Evolutionary conservation across 2,113 vertebrate genomes (phyloP).

Genomic region (Scomber japonicus): DNA sequence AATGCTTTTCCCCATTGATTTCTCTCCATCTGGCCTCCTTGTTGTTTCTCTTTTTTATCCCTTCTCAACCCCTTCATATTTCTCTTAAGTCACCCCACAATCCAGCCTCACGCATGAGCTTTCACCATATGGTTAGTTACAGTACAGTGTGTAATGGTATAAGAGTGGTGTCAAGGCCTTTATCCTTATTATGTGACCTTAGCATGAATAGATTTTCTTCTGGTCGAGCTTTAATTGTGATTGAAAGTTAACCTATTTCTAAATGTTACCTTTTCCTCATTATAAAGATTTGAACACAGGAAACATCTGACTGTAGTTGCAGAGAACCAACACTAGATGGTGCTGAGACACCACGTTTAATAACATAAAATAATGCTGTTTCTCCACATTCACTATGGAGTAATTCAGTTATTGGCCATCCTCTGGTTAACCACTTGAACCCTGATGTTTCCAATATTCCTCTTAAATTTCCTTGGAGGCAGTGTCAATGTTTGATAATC

Average conservation of each 20-base stretch:
- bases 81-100: not conserved
- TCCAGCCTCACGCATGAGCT: not conserved
- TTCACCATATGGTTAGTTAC: not conserved
- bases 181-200: not conserved
- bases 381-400: not conserved
- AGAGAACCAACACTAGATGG: constrained; percentile 49
- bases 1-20: too few species aligned
- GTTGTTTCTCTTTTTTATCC: not conserved
- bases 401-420: too few species aligned
- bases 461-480: too few species aligned
- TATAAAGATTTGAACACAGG: not conserved
- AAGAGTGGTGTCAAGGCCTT: not conserved
- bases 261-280: too few species aligned
- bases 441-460: too few species aligned
- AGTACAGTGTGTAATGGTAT: not conserved
- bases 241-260: too few species aligned
- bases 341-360: not conserved
- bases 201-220: too few species aligned
- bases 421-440: too few species aligned
- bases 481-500: too few species aligned
- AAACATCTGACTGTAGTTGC: not conserved
- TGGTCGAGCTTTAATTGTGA: too few species aligned
- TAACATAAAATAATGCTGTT: not conserved
- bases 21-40: too few species aligned
- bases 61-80: not conserved